These are phyloP conservation scores for Chlorodrepanis virens DNA, from an alignment of 2,113 vertebrate species.

Conservation along the genomic window DNA sequence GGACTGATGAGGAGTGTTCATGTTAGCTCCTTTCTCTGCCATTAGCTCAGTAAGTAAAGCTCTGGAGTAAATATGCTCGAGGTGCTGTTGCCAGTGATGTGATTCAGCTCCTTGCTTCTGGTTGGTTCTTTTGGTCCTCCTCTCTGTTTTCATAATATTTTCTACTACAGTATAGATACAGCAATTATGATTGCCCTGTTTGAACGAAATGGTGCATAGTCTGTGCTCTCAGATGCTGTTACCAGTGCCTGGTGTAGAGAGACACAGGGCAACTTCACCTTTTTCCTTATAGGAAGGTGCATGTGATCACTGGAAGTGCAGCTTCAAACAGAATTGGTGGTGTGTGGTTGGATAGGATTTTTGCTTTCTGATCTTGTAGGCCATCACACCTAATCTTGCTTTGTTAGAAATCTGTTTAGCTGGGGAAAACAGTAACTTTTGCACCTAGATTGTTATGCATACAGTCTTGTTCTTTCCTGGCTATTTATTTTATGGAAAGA, in stretches of 20 bases:
- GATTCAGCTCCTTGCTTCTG: neutral
- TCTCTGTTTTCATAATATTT: constrained; percentile 15
- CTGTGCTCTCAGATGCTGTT: neutral
- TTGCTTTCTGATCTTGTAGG: neutral
- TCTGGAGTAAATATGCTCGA: neutral
- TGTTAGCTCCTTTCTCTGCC: neutral
- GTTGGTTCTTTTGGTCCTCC: neutral
- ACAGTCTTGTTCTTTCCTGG: neutral
- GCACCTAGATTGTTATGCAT: neutral
- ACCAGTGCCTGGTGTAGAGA: neutral
- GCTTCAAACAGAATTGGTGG: neutral
- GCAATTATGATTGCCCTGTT: neutral
- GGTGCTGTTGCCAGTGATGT: neutral
- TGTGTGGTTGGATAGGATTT: neutral
- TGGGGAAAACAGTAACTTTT: neutral
- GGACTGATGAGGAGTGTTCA: neutral
- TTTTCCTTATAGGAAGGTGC: neutral
- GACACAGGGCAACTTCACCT: neutral
- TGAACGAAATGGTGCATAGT: neutral
- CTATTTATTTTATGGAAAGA: neutral
- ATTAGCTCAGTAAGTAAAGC: neutral
- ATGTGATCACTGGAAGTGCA: neutral
- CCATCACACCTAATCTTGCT: neutral
- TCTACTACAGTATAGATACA: neutral
- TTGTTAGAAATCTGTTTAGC: neutral